A percentile compares a stretch with the other conserved stretches of the same genome.
These are phyloP conservation scores for Thaleichthys pacificus DNA, from an alignment of 2,797 vertebrate genomes.

Conservation along the genomic window DNA sequence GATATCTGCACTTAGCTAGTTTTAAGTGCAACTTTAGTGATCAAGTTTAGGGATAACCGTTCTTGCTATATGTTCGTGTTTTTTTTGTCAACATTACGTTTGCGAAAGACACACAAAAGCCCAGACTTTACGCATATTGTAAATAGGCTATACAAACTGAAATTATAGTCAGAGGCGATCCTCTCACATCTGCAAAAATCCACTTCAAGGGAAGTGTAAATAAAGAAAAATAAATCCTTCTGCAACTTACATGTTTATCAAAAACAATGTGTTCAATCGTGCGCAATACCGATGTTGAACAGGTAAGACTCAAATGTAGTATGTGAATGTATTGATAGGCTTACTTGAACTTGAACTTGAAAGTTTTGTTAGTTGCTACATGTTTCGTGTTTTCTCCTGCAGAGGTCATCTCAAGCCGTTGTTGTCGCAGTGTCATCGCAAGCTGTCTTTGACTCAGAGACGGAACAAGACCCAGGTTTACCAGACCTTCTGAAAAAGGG, in stretches of 20 bases:
- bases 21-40: neutral
- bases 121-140: neutral
- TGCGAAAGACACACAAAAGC: neutral
- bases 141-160: no score
- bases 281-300: constrained; percentile 9
- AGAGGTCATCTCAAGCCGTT: constrained; percentile 64
- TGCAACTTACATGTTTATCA: neutral
- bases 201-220: neutral
- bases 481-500: constrained; percentile 59
- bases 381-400: constrained; percentile 57
- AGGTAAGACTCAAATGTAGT: constrained; percentile 19
- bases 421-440: constrained; percentile 75
- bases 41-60: neutral
- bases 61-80: neutral
- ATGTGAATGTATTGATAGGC: neutral
- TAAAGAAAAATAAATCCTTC: no score
- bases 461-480: constrained; percentile 45
- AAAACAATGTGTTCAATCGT: constrained; percentile 14
- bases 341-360: no score
- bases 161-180: no score
- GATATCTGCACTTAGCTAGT: neutral
- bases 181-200: no score
- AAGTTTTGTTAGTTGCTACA: no score
- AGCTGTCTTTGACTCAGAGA: constrained; percentile 70
- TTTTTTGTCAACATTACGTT: neutral